Conservation (phyloP, 2,113 vertebrate species). For the Salvelinus alpinus region DNA sequence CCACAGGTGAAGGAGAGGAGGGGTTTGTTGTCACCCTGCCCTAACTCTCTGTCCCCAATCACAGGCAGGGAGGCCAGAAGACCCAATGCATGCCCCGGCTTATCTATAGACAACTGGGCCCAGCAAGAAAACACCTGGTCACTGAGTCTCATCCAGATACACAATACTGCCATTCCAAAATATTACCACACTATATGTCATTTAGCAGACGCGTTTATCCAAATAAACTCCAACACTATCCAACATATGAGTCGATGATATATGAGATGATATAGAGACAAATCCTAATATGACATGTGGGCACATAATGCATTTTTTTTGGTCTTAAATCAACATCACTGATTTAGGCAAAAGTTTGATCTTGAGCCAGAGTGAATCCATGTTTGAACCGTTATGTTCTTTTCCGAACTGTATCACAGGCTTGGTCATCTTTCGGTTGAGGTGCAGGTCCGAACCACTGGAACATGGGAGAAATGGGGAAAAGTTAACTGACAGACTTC, state of each 20-base stretch:
- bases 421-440: constrained; percentile 57
- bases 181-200: too few relatives aligned
- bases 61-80: constrained; percentile 77
- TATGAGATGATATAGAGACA: too few relatives aligned
- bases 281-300: too few relatives aligned
- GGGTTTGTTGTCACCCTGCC: constrained; percentile 78
- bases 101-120: constrained; percentile 74
- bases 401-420: constrained; percentile 75
- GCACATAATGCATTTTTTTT: too few relatives aligned
- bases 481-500: neutral
- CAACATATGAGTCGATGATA: too few relatives aligned
- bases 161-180: neutral
- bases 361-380: too few relatives aligned
- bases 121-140: neutral
- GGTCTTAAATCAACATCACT: too few relatives aligned
- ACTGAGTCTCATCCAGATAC: neutral
- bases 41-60: constrained; percentile 75
- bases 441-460: constrained; percentile 66
- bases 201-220: too few relatives aligned
- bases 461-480: neutral
- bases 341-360: too few relatives aligned
- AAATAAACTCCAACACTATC: too few relatives aligned
- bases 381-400: constrained; percentile 59
- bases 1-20: constrained; percentile 75
- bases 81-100: constrained; percentile 51